A percentile compares a stretch with the other conserved stretches of the same genome.
Conservation (phyloP, 1,140 invertebrate genomes). For the Cyphomyrmex costatus region DNA sequence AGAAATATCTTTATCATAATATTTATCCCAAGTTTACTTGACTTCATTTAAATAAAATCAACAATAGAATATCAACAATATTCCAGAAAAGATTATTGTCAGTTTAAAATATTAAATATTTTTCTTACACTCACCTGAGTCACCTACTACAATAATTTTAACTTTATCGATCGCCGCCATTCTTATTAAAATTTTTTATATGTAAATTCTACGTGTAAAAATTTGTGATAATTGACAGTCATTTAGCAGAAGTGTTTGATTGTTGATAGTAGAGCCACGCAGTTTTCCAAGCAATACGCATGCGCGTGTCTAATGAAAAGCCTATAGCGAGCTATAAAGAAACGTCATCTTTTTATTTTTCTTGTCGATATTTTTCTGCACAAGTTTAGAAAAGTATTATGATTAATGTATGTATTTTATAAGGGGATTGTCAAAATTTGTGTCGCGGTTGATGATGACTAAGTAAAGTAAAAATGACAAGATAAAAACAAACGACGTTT, state of each 20-base stretch:
- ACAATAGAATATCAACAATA: not conserved
- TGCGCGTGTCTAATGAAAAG: not conserved
- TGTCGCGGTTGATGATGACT: too few species aligned
- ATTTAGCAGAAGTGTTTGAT: conserved; percentile 24
- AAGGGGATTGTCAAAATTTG: too few species aligned
- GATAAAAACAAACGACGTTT: too few species aligned
- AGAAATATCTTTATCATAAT: conserved; percentile 24
- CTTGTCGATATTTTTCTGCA: too few species aligned
- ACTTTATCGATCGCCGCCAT: conserved; percentile 95
- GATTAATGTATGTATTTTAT: too few species aligned
- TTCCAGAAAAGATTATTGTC: not conserved
- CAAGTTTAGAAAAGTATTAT: too few species aligned
- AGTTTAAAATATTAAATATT: not conserved
- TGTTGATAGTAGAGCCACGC: not conserved
- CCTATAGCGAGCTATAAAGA: too few species aligned
- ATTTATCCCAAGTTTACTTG: conserved; percentile 9
- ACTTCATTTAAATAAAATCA: not conserved
- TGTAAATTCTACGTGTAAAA: not conserved
- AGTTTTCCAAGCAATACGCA: not conserved
- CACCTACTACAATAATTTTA: conserved; percentile 96
- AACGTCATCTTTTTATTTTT: too few species aligned
- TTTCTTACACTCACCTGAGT: conserved; percentile 91
- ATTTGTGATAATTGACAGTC: conserved; percentile 42
- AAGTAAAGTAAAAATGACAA: too few species aligned
- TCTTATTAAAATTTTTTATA: conserved; percentile 33